Evolutionary conservation across 2,888 invertebrate species (phyloP), one percentile per base, ranked within the genome.

Genomic region (Epinotia bilunana): DNA sequence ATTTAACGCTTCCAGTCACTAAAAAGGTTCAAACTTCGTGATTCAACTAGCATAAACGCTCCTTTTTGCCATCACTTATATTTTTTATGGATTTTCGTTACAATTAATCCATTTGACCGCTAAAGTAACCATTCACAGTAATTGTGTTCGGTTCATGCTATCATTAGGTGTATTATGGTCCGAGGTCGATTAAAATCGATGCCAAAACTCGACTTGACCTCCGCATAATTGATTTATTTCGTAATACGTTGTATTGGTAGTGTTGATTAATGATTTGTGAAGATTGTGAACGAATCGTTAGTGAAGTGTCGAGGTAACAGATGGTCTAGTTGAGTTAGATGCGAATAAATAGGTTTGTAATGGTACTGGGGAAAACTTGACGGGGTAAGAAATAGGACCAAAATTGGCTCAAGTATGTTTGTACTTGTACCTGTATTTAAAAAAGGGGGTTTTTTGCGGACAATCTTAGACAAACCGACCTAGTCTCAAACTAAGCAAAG

Each of bases 121-220:
- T 74, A 60, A 55, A 49, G 60, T 46, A 43, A 57, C 55, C 53
- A 46, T 57, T 67, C 57, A 57, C 46, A 61, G 57, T 67, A 71
- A 75, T 67, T 61, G 60, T 67, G 67, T 65, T 60, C 33, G 57
- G 46, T 60, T 60, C 53, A 58, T 62, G 55, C 55, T 62, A 72
- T 69, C 53, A 63, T 71, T 43, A 67, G 43, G 23, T 39, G 13
- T 60, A 63, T 60, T 43, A 28, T 58, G 61, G 33, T 71, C 65
- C 71, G 75, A 75, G 75, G 75, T 61, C 74, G 28, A 16, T 60
- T 49, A 62, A 61, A 55, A 61, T 67, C 70, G 67, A 72, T 46
- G 39, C 70, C 55, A 71, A 74, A 74, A 74, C 53, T 65, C 60
- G 71, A 71, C 20, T 63, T 57, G 3, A 70, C 75, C 71, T 71